Base-by-base conservation (phyloP, 2,113 vertebrate genomes). In the Bubo scandiacus region DNA sequence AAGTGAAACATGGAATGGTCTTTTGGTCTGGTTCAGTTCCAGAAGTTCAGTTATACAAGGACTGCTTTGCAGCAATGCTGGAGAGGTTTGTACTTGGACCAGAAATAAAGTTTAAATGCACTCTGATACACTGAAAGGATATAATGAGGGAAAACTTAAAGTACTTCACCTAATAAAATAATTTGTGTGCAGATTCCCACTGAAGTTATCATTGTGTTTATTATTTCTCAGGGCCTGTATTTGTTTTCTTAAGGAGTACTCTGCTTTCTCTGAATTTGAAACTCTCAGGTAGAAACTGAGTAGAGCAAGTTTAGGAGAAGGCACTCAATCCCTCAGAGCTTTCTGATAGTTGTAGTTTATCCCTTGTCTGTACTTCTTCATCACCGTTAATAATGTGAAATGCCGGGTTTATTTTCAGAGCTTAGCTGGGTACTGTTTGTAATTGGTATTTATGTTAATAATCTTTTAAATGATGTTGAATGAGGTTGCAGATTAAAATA, bases 21-120 rank as follows among this genome's bases (percentile, higher is more conserved):
- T 90, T 72, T 77, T 78, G 92, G 67, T 65, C 88, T 94, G 58
- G 26, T 86, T 96, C 72, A 61, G 15, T 96, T 94, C 47, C 51
- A 58, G 34, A 75, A 85, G 26, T 62, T 90, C 63, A 68, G 55
- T 91, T 93, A 78, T 54, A 68, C 57, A 72, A 72, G 77, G 20
- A 52, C 36, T 65, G 23, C 30, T 81, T 65, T 91, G 30, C 34
- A 93, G 68, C 63, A 86, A 15, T 61, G 34, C n/a, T 93, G 51
- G 51, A 88, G 36, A 77, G 57, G 27, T 81, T 82, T 90, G 47
- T 82, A 26, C 43, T 63, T 95, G 67, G 27, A 62, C 52, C 30
- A 88, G 81, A 92, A 84, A 34, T 25, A 45, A 68, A 59, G 7
- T 84, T 95, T 66, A 94, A 94, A 90, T 75, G 22, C 22, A 58